Percentiles rank a stretch among this genome's conserved stretches.
Conservation (phyloP, 2,797 vertebrate species). For the Sarcophilus harrisii region DNA sequence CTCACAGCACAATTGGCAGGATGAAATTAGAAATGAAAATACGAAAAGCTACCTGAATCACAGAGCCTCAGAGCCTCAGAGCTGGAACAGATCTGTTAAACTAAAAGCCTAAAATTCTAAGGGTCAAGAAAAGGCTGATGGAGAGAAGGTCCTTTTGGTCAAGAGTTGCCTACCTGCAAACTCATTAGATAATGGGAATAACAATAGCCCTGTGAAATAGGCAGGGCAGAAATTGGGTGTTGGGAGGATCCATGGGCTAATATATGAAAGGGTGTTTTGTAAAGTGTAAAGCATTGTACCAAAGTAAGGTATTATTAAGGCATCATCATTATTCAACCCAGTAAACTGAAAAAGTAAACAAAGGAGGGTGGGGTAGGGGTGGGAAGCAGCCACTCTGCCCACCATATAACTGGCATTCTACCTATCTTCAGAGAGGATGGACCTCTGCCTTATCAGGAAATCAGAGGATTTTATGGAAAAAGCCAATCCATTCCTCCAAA, state of each 20-base stretch:
- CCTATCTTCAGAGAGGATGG: not conserved
- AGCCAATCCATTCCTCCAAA: not conserved
- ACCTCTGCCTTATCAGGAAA: not conserved
- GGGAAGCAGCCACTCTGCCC: not conserved
- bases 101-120: not conserved
- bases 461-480: not conserved
- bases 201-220: not conserved
- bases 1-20: not conserved
- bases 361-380: not conserved
- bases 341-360: not conserved
- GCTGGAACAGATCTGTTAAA: not conserved
- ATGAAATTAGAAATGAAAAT: not conserved
- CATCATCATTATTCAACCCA: not conserved
- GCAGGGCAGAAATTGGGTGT: not conserved
- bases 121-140: not conserved
- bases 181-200: not conserved
- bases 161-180: not conserved
- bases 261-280: not conserved
- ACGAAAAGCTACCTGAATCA: not conserved
- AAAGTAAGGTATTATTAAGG: constrained; percentile 6
- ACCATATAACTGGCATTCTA: not conserved
- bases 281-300: not conserved
- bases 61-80: not conserved
- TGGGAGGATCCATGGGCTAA: not conserved
- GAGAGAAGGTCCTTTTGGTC: not conserved